Evolutionary conservation across 2,888 invertebrate species (phyloP).

Genomic region (Eumacrocentrus americanus): DNA sequence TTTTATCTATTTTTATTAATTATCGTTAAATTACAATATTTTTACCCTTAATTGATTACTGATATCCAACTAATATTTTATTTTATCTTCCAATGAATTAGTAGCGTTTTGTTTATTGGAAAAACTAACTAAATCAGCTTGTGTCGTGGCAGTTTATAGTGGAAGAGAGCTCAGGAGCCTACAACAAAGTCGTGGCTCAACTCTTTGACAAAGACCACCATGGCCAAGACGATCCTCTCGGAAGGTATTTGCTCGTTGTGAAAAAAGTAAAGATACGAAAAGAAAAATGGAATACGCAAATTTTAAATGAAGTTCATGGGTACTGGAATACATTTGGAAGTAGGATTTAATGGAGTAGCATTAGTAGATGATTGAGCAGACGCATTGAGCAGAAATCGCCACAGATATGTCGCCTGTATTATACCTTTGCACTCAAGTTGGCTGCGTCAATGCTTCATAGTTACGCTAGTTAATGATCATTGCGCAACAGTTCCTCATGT

Average conservation of each 20-base stretch:
- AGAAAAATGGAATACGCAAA: background rate
- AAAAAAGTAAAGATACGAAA: slow-evolving; percentile 16
- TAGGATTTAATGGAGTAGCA: background rate
- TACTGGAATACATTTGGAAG: background rate
- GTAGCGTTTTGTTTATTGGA: slow-evolving; percentile 22
- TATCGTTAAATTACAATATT: background rate
- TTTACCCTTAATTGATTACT: background rate
- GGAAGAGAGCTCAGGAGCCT: slow-evolving; percentile 62
- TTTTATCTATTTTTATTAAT: background rate
- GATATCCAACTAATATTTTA: background rate
- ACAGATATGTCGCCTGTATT: background rate
- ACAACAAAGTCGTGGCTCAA: slow-evolving; percentile 65
- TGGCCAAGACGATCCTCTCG: slow-evolving; percentile 89
- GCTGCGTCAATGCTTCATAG: background rate
- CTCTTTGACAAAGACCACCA: slow-evolving; percentile 93
- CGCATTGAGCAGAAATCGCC: background rate
- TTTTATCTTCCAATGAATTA: background rate
- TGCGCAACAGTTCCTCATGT: background rate
- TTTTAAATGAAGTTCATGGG: slow-evolving; percentile 2
- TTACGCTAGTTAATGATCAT: too few species aligned
- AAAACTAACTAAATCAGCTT: slow-evolving; percentile 49
- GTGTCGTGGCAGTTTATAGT: slow-evolving; percentile 66
- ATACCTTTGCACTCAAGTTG: background rate
- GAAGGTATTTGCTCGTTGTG: slow-evolving; percentile 74
- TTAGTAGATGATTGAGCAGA: background rate